phyloP scores from a whole-genome alignment of 2,113 vertebrate species.

The Lepidothrix coronata region DNA sequence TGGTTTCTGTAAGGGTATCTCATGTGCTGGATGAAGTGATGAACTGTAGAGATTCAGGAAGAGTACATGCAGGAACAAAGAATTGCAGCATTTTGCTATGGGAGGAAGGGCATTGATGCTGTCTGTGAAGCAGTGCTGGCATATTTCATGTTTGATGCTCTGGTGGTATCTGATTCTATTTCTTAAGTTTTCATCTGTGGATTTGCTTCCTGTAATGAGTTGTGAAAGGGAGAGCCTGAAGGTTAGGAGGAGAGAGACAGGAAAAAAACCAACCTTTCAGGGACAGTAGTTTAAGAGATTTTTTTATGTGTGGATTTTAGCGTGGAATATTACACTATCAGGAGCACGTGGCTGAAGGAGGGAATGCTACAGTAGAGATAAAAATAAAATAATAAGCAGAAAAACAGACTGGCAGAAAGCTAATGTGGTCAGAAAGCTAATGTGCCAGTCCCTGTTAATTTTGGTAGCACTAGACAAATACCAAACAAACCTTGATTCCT shows the following conservation, averaged over 20 bases:
- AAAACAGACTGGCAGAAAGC: constrained; percentile 8
- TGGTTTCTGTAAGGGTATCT: neutral
- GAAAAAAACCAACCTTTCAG: neutral
- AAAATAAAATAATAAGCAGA: constrained; percentile 17
- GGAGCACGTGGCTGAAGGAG: neutral
- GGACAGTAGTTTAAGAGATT: neutral
- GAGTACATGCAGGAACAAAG: neutral
- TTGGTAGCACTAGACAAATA: neutral
- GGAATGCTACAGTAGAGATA: neutral
- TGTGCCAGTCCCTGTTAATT: neutral
- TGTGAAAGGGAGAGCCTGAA: constrained; percentile 25
- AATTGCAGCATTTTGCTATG: neutral
- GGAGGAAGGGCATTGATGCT: constrained; percentile 14
- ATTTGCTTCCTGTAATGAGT: constrained; percentile 37
- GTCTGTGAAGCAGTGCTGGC: neutral
- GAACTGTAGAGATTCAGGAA: neutral
- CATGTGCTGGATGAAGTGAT: neutral
- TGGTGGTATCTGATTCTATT: neutral
- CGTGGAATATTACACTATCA: neutral
- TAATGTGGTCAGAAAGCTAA: neutral
- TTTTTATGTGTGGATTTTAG: constrained; percentile 21
- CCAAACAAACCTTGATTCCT: neutral
- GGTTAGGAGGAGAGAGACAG: neutral
- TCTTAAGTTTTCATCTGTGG: neutral
- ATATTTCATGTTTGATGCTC: constrained; percentile 3